Evolutionary conservation across 2,888 invertebrate species (phyloP), one percentile per base, ranked within the genome.

Genomic region (Napeogenes inachia): DNA sequence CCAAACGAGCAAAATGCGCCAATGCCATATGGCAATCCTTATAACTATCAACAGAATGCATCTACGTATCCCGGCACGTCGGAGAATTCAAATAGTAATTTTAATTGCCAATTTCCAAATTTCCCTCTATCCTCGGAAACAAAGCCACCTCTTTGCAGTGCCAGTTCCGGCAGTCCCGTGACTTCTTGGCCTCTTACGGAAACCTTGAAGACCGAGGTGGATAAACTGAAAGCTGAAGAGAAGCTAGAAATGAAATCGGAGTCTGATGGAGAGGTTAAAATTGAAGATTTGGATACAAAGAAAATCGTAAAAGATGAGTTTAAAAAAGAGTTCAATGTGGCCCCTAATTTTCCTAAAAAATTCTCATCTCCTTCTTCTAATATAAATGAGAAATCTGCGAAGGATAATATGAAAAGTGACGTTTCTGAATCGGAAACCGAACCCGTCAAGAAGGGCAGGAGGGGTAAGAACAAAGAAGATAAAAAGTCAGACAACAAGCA

Each of bases 221-320:
- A 89, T 65, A 89, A 84, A 77, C 70, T 87, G 4, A 89, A 89
- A 78, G 76, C 81, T 33, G 89, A 89, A 76, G 89, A 87, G 64
- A 91, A 87, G 76, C 67, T 77, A 4, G 91, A 91, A 71, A 80
- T 85, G 2, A 91, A 91, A 73, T 89, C 90, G 2, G 92, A 92
- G 75, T 87, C 89, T 0, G 91, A 91, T 35, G 91, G 91, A 3
- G 91, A 91, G 80, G 80, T 90, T 2, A 86, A 92, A 81, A 90
- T 91, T 63, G 85, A 91, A 75, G 89, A 89, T 73, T 81, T 92
- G 61, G 91, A 88, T 70, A 91, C 86, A 42, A 92, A 85, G 70
- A 89, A 81, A 71, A 84, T 89, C 47, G 87, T 89, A 2, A 87
- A 85, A 71, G 84, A 87, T 63, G 89, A 89, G 62, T 68, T 71